Evolutionary conservation across 2,113 vertebrate species (phyloP), one percentile per base, ranked within the genome.

Genomic region (Oenanthe oenanthe): DNA sequence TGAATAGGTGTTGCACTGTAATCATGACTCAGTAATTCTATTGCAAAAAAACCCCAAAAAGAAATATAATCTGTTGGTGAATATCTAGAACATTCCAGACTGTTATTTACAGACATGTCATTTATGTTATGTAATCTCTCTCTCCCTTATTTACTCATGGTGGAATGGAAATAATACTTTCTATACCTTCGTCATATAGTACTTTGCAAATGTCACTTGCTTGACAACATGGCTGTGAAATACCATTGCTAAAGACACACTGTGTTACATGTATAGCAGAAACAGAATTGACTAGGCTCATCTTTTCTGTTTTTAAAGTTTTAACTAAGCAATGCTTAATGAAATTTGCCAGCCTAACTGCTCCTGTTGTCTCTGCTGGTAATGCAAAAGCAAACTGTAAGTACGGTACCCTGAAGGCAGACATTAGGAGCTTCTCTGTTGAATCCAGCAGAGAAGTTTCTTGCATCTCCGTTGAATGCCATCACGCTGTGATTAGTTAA

Each of bases 401-500:
- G 95, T 93, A 88, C 20, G 63, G 82, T 94, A 79, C 97, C 97
- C 95, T 76, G 88, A 93, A 97, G 97, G 97, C 97, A 97, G 97
- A 95, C 93, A 86, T 96, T 86, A 90, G 92, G 93, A 96, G 82
- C 95, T 96, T 94, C 96, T 96, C 90, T 78, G 81, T 75, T 85
- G 91, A 96, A 97, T 97, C 95, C 97, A 96, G 94, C 96, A 91
- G 96, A 97, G 96, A 96, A 98, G 96, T 96, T 95, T 66, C 96
- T 97, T 48, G 79, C 95, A 80, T 95, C 94, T 79, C 92, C 88
- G 19, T 96, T 32, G 92, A 96, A 97, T 88, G 97, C 97, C 94
- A 86, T 93, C 98, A 97, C 5, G 97, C 98, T 98, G 98, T 97
- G 98, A 98, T 98, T 97, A 97, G 97, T 98, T 98, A 98, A 98